Percentiles rank a stretch among this genome's conserved stretches.
Evolutionary conservation across 2,797 vertebrate genomes (phyloP).

Genomic region (Valencia hispanica): DNA sequence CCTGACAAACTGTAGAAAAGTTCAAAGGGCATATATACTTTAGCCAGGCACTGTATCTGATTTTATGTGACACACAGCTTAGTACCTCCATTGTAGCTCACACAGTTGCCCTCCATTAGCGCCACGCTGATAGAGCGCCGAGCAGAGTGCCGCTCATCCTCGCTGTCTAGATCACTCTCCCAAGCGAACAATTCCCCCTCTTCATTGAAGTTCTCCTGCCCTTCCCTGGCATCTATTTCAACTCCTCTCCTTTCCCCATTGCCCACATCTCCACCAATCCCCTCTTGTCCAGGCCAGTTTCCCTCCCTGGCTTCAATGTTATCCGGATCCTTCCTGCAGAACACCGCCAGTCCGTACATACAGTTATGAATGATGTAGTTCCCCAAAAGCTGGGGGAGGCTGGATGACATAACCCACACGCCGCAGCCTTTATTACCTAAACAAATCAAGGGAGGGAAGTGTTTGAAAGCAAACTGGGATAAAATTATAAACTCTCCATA

Average conservation of each 20-base stretch:
- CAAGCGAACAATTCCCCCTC: slow-evolving; percentile 87
- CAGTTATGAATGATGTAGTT: slow-evolving; percentile 91
- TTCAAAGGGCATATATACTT: background rate
- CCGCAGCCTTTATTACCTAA: slow-evolving; percentile 93
- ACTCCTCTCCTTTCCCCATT: slow-evolving; percentile 71
- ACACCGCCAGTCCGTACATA: slow-evolving; percentile 90
- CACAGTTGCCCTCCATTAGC: slow-evolving; percentile 89
- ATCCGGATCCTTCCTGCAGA: slow-evolving; percentile 88
- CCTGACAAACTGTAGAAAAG: background rate
- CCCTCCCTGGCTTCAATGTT: slow-evolving; percentile 75
- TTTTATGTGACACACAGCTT: background rate
- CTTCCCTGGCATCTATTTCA: slow-evolving; percentile 73
- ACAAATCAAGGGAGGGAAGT: slow-evolving; percentile 1
- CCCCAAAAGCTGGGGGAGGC: slow-evolving; percentile 88
- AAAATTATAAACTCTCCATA: background rate
- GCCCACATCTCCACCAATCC: slow-evolving; percentile 68
- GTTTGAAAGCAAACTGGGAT: background rate
- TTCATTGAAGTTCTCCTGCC: slow-evolving; percentile 87
- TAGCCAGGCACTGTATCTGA: no score
- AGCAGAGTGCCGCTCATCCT: slow-evolving; percentile 84
- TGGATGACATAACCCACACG: slow-evolving; percentile 92
- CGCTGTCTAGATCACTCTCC: slow-evolving; percentile 89
- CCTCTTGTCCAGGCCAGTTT: slow-evolving; percentile 80
- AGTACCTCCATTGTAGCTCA: slow-evolving; percentile 81
- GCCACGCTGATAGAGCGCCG: slow-evolving; percentile 84